A percentile compares a stretch with the other conserved stretches of the same genome.
phyloP scores from a whole-genome alignment of 2,113 vertebrate genomes.

The Oryzias curvinotus region DNA sequence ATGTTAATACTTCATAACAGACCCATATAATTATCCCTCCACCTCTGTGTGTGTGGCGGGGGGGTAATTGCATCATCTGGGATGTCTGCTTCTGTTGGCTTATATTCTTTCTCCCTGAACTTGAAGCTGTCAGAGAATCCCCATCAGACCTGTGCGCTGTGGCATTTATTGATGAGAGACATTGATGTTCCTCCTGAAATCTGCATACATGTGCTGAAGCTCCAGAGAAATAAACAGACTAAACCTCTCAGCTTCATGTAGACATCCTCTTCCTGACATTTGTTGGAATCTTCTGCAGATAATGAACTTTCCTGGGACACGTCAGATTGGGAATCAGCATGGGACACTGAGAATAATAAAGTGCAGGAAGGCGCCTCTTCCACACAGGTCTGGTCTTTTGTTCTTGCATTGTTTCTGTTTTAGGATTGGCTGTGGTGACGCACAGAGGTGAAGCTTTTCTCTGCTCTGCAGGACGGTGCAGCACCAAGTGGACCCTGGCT shows the following conservation, averaged over 20 bases:
- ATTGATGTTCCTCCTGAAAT: too few relatives aligned
- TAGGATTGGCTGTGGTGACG: neutral
- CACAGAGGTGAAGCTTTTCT: neutral
- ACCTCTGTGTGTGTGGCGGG: too few relatives aligned
- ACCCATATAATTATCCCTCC: too few relatives aligned
- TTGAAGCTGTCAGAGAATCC: too few relatives aligned
- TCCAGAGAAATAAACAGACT: too few relatives aligned
- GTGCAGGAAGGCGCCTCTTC: slow-evolving; percentile 40
- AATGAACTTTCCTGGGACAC: slow-evolving; percentile 77
- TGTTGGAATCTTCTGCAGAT: slow-evolving; percentile 42
- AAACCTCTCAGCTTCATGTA: neutral
- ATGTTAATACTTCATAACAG: too few relatives aligned
- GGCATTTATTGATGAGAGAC: too few relatives aligned
- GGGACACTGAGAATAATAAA: slow-evolving; percentile 64
- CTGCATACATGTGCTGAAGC: too few relatives aligned
- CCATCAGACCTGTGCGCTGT: too few relatives aligned
- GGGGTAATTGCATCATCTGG: too few relatives aligned
- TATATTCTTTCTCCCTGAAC: too few relatives aligned
- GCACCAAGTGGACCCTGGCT: slow-evolving; percentile 84
- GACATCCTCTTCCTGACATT: neutral
- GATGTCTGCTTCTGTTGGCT: too few relatives aligned
- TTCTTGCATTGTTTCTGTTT: neutral
- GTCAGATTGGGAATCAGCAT: slow-evolving; percentile 76
- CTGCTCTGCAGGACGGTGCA: slow-evolving; percentile 44
- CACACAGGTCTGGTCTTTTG: slow-evolving; percentile 40